Evolutionary conservation across 2,888 invertebrate species (phyloP).

Genomic region (Ferdinandea cuprea): DNA sequence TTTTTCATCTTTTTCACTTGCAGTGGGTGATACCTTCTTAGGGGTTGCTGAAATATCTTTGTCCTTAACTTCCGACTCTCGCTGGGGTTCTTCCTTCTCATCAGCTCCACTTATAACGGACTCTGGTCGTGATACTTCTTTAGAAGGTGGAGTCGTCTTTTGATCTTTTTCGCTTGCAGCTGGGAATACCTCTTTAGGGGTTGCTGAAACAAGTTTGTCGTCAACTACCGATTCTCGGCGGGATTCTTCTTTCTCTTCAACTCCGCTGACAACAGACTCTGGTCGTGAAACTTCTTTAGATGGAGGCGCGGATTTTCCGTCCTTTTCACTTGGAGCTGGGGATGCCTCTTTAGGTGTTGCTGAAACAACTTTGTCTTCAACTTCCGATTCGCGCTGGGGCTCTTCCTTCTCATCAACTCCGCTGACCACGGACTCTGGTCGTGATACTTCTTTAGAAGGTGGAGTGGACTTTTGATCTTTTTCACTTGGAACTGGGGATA

Average conservation of each 20-base stretch:
- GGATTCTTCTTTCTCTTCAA: constrained; percentile 72
- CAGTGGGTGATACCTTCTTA: constrained; percentile 22
- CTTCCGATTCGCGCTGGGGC: constrained; percentile 75
- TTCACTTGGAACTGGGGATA: constrained; percentile 51
- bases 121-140: constrained; percentile 74
- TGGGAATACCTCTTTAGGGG: constrained; percentile 17
- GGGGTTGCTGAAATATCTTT: constrained; percentile 1
- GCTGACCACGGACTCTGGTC: constrained; percentile 70
- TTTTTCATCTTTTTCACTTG: constrained; percentile 39
- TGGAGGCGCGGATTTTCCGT: constrained; percentile 26
- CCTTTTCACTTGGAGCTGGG: constrained; percentile 35
- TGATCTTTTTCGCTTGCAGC: constrained; percentile 61
- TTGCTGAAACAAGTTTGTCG: background rate
- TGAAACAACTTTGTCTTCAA: constrained; percentile 77
- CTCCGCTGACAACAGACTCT: constrained; percentile 67
- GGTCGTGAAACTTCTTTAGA: constrained; percentile 46
- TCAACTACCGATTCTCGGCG: constrained; percentile 67
- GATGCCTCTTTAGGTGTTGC: constrained; percentile 39
- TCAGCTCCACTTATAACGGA: constrained; percentile 76
- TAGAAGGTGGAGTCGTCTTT: constrained; percentile 64
- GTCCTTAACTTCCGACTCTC: background rate
- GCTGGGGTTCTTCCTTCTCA: constrained; percentile 69
- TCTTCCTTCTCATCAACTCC: constrained; percentile 17
- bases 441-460: constrained; percentile 66
- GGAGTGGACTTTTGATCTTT: constrained; percentile 56